phyloP scores from a whole-genome alignment of 1,140 invertebrate species.

The Papilio aristodemus region DNA sequence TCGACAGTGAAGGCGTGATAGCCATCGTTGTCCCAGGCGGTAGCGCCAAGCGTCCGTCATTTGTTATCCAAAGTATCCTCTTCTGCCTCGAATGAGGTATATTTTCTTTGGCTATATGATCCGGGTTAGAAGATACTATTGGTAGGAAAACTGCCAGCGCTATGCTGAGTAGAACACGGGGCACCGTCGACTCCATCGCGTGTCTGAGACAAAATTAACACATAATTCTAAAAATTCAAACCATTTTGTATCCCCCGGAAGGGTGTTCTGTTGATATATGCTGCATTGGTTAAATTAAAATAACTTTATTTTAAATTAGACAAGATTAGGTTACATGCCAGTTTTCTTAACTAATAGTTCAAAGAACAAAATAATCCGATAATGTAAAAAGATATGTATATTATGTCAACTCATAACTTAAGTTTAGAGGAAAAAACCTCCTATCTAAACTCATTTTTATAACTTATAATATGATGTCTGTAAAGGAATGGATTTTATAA shows the following conservation, averaged over 20 bases:
- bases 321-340: no score
- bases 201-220: conserved; percentile 43
- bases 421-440: not conserved
- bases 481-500: conserved; percentile 15
- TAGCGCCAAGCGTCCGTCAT: conserved; percentile 88
- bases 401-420: no score
- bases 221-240: no score
- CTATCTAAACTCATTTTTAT: not conserved
- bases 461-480: not conserved
- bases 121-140: conserved; percentile 59
- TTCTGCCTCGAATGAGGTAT: conserved; percentile 88
- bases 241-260: no score
- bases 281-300: no score
- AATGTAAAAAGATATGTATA: no score
- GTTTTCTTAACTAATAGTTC: no score
- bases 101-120: conserved; percentile 62
- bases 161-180: conserved; percentile 71
- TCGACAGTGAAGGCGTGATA: conserved; percentile 88
- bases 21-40: conserved; percentile 90
- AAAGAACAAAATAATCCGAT: no score
- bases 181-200: conserved; percentile 65
- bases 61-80: conserved; percentile 90
- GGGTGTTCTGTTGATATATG: no score
- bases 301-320: no score
- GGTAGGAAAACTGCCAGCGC: conserved; percentile 66